Evolutionary conservation across 2,797 vertebrate species (phyloP), one percentile per base, ranked within the genome.

Genomic region (Spondyliosoma cantharus): DNA sequence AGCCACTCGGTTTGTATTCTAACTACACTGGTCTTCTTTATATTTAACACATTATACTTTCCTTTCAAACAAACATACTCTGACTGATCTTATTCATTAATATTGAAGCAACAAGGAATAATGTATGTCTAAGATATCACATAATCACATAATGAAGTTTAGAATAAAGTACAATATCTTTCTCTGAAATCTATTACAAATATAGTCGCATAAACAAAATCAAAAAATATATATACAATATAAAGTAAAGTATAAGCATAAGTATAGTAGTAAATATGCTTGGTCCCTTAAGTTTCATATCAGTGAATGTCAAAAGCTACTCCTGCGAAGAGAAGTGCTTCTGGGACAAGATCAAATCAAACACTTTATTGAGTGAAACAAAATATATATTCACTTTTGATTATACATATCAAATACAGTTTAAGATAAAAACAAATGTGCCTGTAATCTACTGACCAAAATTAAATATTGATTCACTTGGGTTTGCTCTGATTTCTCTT

Each of bases 281-380:
- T n/a, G 25, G 46, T 24, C 11, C 20, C n/a, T 50, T 6, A 37
- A 43, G n/a, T 42, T 3, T 14, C 16, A 37, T 37, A 19, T 48
- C 8, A 59, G 27, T 9, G 15, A 7, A 60, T 37, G 2, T 43
- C n/a, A 11, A 48, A 12, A 32, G 15, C 6, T 13, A 37, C 16
- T 43, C 15, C 42, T 60, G 22, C 22, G 29, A 20, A 9, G 27
- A 27, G 4, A 72, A 64, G 7, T 32, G 16, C 1, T 24, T 45
- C n/a, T 52, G 16, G 14, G 9, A 71, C 6, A 60, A 29, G 43
- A 58, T 80, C 0, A 71, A 56, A 54, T 32, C 15, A 52, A 82
- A 70, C 4, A 60, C 49, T 86, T 90, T 87, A 90, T 89, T 88
- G 13, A 27, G 20, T 65, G 2, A 11, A 64, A 25, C 4, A 65